Evolutionary conservation across 1,140 invertebrate genomes (phyloP), one percentile per base, ranked within the genome.

Genomic region (Tetragnatha versicolor): DNA sequence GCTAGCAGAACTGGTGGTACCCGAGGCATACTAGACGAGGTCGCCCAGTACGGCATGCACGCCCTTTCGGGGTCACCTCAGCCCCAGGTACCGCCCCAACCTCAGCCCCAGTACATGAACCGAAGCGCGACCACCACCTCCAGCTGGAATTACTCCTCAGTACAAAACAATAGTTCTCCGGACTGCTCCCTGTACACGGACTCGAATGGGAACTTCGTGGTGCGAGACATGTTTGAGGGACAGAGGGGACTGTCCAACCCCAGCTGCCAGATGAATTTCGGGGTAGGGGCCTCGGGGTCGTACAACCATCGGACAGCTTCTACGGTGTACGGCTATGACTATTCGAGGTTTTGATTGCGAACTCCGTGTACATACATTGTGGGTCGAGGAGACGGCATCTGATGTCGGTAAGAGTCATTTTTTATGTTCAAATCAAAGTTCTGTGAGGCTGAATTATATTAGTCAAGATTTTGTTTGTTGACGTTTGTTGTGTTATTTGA

Each of bases 221-320:
- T 75, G 31, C 61, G 78, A 47, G 78, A 79, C 10, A 72, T 79
- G 45, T 79, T 79, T 51, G 78, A 79, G 2, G 31, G 35, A 20
- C 78, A 79, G 35, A 42, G 78, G 10, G 51, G 33, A 31, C 45
- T 72, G 12, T 42, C 33, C n/a, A 79, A 70, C 55, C 68, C 78
- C 12, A 79, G 78, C 47, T 79, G 78, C 33, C 78, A 79, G 22
- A 79, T 79, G 78, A 72, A 79, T 27, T 79, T 79, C 53, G 63
- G 63, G 3, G 73, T 77, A 12, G 65, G 65, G 29, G 20, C 63
- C n/a, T 58, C 76, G 22, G 45, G 33, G 3, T 27, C 12, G 47
- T 68, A 79, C 29, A 60, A 51, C 25, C 76, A 68, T 10, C 55
- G 76, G 65, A 79, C 76, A 68, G 76, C 53, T 20, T 58, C 76